phyloP scores from a whole-genome alignment of 2,113 vertebrate genomes.

The Lampris incognitus region DNA sequence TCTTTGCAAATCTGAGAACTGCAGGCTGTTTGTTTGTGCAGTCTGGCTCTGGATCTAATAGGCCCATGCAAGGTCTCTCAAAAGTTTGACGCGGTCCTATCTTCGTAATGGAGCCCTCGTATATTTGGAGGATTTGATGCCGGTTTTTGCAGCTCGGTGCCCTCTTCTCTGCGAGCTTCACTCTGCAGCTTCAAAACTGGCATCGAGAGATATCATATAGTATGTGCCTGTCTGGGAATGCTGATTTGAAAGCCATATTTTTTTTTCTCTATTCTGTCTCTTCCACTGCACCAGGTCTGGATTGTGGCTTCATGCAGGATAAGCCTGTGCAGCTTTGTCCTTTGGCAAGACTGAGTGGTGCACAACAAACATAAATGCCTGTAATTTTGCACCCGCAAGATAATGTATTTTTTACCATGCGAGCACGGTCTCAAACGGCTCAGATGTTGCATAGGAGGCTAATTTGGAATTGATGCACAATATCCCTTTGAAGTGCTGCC shows the following conservation, averaged over 20 bases:
- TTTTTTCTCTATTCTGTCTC: slow-evolving; percentile 46
- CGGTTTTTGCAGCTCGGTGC: slow-evolving; percentile 41
- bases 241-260: slow-evolving; percentile 69
- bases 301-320: slow-evolving; percentile 45
- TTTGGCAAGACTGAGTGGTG: slow-evolving; percentile 37
- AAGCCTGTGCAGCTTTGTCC: slow-evolving; percentile 46
- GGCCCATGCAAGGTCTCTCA: not conserved
- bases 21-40: slow-evolving; percentile 10
- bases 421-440: slow-evolving; percentile 66
- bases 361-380: slow-evolving; percentile 57
- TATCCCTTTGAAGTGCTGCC: slow-evolving; percentile 73
- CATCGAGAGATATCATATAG: slow-evolving; percentile 57
- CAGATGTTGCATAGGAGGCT: slow-evolving; percentile 67
- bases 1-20: not conserved
- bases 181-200: slow-evolving; percentile 40
- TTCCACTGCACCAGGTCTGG: slow-evolving; percentile 40
- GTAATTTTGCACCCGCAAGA: slow-evolving; percentile 65
- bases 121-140: slow-evolving; percentile 19
- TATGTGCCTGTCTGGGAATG: slow-evolving; percentile 66
- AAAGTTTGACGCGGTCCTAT: slow-evolving; percentile 20
- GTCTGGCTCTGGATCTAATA: not conserved
- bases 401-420: slow-evolving; percentile 71
- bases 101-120: slow-evolving; percentile 27
- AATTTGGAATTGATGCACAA: slow-evolving; percentile 72
- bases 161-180: slow-evolving; percentile 45